Percentiles rank a stretch among this genome's conserved stretches.
These are phyloP conservation scores for Silurus aristotelis DNA, from an alignment of 2,797 vertebrate species.

Conservation along the genomic window DNA sequence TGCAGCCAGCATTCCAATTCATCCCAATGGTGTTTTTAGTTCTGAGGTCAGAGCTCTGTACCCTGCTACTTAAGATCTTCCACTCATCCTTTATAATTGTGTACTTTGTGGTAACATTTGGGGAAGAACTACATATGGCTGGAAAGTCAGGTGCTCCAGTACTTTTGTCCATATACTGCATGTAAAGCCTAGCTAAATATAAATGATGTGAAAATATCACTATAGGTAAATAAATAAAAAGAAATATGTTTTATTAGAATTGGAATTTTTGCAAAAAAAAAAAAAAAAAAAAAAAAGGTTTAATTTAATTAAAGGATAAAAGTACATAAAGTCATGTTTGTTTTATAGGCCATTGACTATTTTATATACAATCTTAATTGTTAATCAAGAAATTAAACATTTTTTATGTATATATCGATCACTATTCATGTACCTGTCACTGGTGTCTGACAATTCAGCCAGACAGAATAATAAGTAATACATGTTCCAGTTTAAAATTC, in stretches of 20 bases:
- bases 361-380: neutral
- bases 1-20: no score
- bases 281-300: neutral
- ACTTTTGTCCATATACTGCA: neutral
- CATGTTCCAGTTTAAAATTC: conserved; percentile 24
- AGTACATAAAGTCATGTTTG: neutral
- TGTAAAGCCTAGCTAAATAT: neutral
- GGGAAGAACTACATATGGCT: no score
- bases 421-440: neutral
- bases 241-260: neutral
- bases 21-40: no score
- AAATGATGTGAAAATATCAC: neutral
- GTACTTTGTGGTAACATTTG: no score
- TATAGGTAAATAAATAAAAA: neutral
- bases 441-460: neutral
- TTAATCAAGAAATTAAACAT: neutral
- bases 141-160: no score
- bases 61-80: no score
- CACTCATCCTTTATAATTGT: no score
- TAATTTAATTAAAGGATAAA: neutral
- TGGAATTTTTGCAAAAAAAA: no score
- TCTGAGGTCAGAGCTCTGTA: no score
- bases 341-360: neutral
- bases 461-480: neutral
- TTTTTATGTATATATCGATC: neutral